Base-by-base conservation (phyloP, 2,797 vertebrate genomes). In the Acanthopagrus latus region DNA sequence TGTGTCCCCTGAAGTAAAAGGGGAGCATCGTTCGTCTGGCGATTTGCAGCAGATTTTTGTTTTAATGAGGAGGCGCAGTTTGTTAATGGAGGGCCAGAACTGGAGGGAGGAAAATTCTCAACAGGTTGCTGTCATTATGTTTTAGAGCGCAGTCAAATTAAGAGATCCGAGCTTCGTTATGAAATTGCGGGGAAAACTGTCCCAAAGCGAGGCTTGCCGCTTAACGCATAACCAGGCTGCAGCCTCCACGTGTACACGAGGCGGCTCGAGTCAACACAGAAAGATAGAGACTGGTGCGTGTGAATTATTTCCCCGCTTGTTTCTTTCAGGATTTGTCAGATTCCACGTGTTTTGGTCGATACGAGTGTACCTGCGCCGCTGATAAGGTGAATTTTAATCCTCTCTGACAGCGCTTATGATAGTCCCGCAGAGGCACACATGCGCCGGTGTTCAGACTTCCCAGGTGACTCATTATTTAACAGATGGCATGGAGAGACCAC, bases 391-490 rank as follows among this genome's bases (percentile, higher is more conserved):
- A 56, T 76, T 71, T 56, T 81, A 74, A 87, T 75, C 44, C 57
- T 41, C 43, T 72, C 68, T 38, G 72, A 84, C 82, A 85, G 72
- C 13, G 23, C 71, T 44, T 43, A 73, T 7, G 6, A 67, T 25
- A 9, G 25, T 38, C 82, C 85, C 23, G 13, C 71, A 58, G 82
- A 80, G 70, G 81, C 62, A 65, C 52, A 60, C 56, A 52, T 41
- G 21, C 25, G 21, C 65, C 5, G 55, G 75, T 71, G 64, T 60
- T 56, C 33, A 58, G 64, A 54, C 80, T 64, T 81, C 82, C 80
- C 82, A 89, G 84, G 87, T 89, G 87, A 90, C 72, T 88, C 80
- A 83, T 86, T 87, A 80, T 82, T 85, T 77, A 90, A 62, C 91
- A 92, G 85, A 88, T 90, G 87, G 88, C 74, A 54, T 9, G 63